Conservation (phyloP, 2,113 vertebrate species). For the Abramis brama region DNA sequence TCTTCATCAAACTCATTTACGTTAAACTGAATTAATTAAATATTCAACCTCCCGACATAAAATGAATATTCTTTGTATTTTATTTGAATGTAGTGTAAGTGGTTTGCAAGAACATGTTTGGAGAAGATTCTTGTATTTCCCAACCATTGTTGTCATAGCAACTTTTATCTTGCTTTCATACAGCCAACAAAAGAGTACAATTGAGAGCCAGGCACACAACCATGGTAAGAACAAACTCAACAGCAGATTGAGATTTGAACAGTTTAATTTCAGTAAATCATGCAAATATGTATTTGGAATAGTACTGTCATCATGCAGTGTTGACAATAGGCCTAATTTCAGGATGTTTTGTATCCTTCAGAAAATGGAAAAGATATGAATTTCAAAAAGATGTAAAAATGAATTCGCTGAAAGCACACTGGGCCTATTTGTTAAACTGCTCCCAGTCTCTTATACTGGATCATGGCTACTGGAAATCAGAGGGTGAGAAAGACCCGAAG, state of each 20-base stretch:
- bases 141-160: slow-evolving; percentile 27
- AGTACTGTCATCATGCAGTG: background rate
- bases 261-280: background rate
- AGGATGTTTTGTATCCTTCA: background rate
- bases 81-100: background rate
- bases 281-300: background rate
- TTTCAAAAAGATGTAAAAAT: slow-evolving; percentile 33
- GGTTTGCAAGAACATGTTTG: background rate
- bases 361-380: background rate
- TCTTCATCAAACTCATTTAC: background rate
- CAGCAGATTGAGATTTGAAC: background rate
- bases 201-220: slow-evolving; percentile 9
- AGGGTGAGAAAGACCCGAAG: slow-evolving; percentile 46
- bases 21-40: background rate
- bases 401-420: slow-evolving; percentile 33
- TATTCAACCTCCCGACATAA: background rate
- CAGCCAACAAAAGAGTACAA: slow-evolving; percentile 10
- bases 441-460: slow-evolving; percentile 54
- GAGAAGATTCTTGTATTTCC: background rate
- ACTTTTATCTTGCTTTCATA: slow-evolving; percentile 2
- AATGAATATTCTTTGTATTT: background rate
- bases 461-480: slow-evolving; percentile 32
- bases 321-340: background rate
- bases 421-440: slow-evolving; percentile 55
- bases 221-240: slow-evolving; percentile 11